A percentile compares a stretch with the other conserved stretches of the same genome.
These are phyloP conservation scores for Dolichoris vasculosae DNA, from an alignment of 1,140 invertebrate species.

Conservation along the genomic window DNA sequence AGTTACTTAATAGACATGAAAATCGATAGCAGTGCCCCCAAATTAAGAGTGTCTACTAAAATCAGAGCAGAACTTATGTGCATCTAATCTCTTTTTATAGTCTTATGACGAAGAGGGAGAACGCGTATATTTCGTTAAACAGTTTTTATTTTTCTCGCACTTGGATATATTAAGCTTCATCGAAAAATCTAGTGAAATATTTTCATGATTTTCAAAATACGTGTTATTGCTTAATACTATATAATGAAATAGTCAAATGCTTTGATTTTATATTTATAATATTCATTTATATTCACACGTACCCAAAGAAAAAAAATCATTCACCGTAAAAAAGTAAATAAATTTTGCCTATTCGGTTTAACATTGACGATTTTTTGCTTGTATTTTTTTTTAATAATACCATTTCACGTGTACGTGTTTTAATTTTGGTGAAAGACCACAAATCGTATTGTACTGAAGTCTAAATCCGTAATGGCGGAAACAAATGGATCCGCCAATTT, in stretches of 20 bases:
- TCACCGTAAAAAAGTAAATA: neutral
- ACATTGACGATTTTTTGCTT: neutral
- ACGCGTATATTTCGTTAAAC: neutral
- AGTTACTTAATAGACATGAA: neutral
- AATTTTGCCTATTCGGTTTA: neutral
- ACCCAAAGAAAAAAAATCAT: neutral
- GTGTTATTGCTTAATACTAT: neutral
- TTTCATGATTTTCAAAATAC: neutral
- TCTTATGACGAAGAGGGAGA: neutral
- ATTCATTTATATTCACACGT: neutral
- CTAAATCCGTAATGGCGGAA: slow-evolving; percentile 66
- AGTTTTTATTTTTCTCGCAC: neutral
- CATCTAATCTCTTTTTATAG: slow-evolving; percentile 11
- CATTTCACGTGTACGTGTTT: neutral
- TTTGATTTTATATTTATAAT: neutral
- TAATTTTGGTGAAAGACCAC: neutral
- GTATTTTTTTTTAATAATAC: neutral
- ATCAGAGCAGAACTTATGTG: neutral
- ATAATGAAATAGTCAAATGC: neutral
- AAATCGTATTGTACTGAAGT: neutral
- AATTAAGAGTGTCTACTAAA: neutral
- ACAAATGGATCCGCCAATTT: slow-evolving; percentile 76
- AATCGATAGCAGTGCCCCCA: neutral
- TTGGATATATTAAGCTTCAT: neutral
- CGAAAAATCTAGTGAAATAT: neutral